These are phyloP conservation scores for Entomyzon cyanotis DNA, from an alignment of 2,113 vertebrate genomes.

Conservation along the genomic window DNA sequence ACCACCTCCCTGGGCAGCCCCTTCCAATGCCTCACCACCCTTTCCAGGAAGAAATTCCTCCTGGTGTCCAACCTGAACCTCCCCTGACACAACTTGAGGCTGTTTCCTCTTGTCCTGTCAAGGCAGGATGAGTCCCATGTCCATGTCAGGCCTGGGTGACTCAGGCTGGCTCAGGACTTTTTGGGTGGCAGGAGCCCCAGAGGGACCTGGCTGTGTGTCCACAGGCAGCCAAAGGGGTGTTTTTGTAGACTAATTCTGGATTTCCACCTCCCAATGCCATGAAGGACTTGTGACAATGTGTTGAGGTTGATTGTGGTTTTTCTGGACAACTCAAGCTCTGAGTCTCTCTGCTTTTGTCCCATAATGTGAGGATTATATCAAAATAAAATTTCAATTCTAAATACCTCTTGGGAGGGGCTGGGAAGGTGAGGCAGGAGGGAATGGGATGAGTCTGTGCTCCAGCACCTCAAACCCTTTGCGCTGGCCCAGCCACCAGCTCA, in stretches of 20 bases:
- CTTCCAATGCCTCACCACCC: neutral
- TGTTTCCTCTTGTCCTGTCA: neutral
- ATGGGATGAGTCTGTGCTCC: neutral
- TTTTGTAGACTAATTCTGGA: neutral
- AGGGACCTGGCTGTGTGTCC: neutral
- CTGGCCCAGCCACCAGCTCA: neutral
- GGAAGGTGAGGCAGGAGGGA: neutral
- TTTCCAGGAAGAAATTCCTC: neutral
- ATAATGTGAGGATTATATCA: rapidly evolving
- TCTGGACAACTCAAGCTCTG: neutral
- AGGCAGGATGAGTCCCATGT: neutral
- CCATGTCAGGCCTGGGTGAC: neutral
- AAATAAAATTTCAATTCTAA: neutral
- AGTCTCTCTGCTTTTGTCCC: neutral
- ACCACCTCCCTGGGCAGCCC: neutral
- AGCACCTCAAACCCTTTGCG: neutral
- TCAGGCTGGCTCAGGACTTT: neutral
- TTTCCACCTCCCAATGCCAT: neutral
- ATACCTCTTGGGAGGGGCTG: neutral
- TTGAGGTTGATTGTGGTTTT: neutral
- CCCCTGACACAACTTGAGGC: neutral
- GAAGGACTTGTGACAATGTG: rapidly evolving
- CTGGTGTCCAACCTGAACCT: rapidly evolving
- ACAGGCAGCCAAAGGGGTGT: rapidly evolving
- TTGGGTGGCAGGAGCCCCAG: neutral